Evolutionary conservation across 2,797 vertebrate genomes (phyloP).

Genomic region (Pteropus rufus): DNA sequence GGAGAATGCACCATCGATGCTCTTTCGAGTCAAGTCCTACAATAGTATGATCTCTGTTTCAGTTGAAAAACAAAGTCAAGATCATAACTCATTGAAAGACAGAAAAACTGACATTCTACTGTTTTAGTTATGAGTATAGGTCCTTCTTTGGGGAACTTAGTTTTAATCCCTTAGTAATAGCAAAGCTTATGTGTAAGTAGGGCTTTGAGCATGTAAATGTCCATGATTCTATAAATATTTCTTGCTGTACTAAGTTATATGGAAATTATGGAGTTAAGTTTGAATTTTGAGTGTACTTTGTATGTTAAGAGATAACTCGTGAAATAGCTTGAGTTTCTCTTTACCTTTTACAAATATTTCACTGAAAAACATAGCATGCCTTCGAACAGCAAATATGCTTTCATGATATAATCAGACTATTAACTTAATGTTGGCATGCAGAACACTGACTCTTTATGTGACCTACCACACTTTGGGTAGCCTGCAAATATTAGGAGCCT

Average conservation of each 20-base stretch:
- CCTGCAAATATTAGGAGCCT: not conserved
- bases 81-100: not conserved
- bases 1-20: not conserved
- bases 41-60: not conserved
- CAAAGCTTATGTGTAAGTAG: not conserved
- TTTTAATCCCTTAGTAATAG: not conserved
- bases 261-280: not conserved
- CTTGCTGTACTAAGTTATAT: not conserved
- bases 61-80: not conserved
- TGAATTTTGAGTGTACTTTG: not conserved
- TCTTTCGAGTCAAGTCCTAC: not conserved
- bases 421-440: not conserved
- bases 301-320: not conserved
- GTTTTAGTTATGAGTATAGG: not conserved
- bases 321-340: not conserved
- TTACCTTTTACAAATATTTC: not conserved
- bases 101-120: not conserved
- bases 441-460: not conserved
- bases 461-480: not conserved
- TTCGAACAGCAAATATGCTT: not conserved
- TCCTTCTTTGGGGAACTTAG: not conserved
- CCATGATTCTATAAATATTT: not conserved
- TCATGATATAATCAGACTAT: not conserved
- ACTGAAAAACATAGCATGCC: not conserved
- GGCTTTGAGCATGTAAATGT: not conserved